Percentiles rank a stretch among this genome's conserved stretches.
These are phyloP conservation scores for Rhorus exstirpatorius DNA, from an alignment of 2,888 invertebrate species.

Conservation along the genomic window DNA sequence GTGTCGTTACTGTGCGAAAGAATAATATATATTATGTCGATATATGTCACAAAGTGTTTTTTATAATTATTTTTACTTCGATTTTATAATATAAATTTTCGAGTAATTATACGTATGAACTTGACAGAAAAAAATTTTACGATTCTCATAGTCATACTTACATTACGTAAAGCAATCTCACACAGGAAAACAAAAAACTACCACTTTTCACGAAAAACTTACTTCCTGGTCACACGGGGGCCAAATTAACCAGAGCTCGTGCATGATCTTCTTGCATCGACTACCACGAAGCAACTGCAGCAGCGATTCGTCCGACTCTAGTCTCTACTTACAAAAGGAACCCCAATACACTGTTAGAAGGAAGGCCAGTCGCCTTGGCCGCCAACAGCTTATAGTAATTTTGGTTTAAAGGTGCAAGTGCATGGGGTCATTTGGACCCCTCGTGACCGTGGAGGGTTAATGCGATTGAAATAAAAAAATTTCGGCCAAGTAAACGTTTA, in stretches of 20 bases:
- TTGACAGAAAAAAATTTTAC: neutral
- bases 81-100: too few relatives aligned
- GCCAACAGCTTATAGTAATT: slow-evolving; percentile 35
- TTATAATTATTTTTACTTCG: neutral
- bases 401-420: slow-evolving; percentile 28
- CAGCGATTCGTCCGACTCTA: slow-evolving; percentile 12
- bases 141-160: slow-evolving; percentile 33
- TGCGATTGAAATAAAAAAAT: too few relatives aligned
- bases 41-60: slow-evolving; percentile 9
- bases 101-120: too few relatives aligned
- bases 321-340: slow-evolving; percentile 34
- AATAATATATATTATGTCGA: slow-evolving; percentile 39
- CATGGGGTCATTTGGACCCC: slow-evolving; percentile 34
- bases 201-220: slow-evolving; percentile 38
- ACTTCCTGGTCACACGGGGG: too few relatives aligned
- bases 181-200: slow-evolving; percentile 32
- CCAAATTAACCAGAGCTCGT: slow-evolving; percentile 44
- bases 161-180: slow-evolving; percentile 41
- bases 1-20: slow-evolving; percentile 30
- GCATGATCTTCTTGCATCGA: slow-evolving; percentile 11
- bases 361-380: slow-evolving; percentile 20
- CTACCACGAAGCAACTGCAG: slow-evolving; percentile 40
- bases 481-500: too few relatives aligned
- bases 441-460: slow-evolving; percentile 31
- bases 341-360: slow-evolving; percentile 33